Base-by-base conservation (phyloP, 30 jellyfish, hydroid and myxozoan genomes). In the Rhopilema esculentum region DNA sequence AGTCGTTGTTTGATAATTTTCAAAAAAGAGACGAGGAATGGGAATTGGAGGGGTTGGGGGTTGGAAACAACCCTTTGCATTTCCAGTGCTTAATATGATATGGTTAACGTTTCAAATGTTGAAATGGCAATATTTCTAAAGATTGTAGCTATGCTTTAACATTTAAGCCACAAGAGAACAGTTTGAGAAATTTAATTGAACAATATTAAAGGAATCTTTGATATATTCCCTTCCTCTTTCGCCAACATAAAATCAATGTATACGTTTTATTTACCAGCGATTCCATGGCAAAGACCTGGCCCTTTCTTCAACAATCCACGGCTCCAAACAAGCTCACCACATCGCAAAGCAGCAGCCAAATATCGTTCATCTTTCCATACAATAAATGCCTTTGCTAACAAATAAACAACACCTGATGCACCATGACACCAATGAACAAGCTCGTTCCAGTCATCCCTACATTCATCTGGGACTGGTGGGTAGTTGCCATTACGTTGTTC, bases 381-480 rank as follows among this genome's bases (percentile, higher is more conserved):
- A 21, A 95, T 27, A 30, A 84, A 95, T 21, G 99, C 96, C 74
- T 95, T 95, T 28, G 97, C 97, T 21, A 95, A 66, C 19, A 90
- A 70, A 74, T 95, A 89, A 49, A 86, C 77, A 23, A 90, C 96
- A 16, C 99, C 99, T 0, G 99, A 87, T 22, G 97, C 99, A 67
- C 99, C 99, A 82, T 95, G 99, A 86, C 99, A 95, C 99, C 99
- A 95, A 69, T 95, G 99, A 24, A 95, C 90, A 26, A 95, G 85
- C 83, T 90, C 97, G 68, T 95, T 90, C 98, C 98, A 90, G 80
- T 95, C 97, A 86, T 90, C 99, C 15, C 99, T 90, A 24, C 74
- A 75, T 57, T 95, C 99, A 18, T 87, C 96, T 27, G 99, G 74
- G 18, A 86, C 85, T 7, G 98, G 98, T 19, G 99, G 99, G 87